phyloP scores from a whole-genome alignment of 92 coral and sea anemone species.

The Umimayanthus kanabou region DNA sequence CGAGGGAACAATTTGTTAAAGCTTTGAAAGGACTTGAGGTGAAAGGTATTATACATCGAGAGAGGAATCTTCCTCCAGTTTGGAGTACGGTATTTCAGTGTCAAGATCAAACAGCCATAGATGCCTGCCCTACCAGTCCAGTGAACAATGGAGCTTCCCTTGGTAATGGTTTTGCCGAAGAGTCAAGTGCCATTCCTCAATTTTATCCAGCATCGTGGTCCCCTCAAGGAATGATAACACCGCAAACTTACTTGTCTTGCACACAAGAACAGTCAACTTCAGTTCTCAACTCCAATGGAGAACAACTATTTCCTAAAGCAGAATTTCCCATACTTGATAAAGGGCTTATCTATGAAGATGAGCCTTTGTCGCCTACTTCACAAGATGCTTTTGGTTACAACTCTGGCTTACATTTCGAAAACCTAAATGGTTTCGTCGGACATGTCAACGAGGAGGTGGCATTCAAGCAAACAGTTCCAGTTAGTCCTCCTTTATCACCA shows the following conservation, averaged over 20 bases:
- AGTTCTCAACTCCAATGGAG: background rate
- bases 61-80: background rate
- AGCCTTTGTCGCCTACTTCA: background rate
- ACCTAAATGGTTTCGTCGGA: background rate
- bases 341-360: background rate
- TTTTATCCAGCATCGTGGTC: background rate
- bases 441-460: background rate
- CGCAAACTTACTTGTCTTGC: background rate
- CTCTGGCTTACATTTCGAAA: background rate
- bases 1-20: background rate
- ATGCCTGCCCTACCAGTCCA: background rate
- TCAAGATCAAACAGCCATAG: too few species aligned
- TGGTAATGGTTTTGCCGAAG: background rate
- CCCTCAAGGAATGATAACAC: background rate
- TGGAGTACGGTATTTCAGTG: background rate
- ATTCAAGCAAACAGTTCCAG: background rate
- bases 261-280: background rate
- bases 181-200: background rate
- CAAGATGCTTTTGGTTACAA: background rate
- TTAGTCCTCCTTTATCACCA: slow-evolving; percentile 14
- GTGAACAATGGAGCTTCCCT: background rate
- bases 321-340: background rate
- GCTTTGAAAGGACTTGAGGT: background rate
- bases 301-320: background rate
- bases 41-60: background rate